Evolutionary conservation across 1,140 invertebrate species (phyloP).

Genomic region (Drosophila neocordata): DNA sequence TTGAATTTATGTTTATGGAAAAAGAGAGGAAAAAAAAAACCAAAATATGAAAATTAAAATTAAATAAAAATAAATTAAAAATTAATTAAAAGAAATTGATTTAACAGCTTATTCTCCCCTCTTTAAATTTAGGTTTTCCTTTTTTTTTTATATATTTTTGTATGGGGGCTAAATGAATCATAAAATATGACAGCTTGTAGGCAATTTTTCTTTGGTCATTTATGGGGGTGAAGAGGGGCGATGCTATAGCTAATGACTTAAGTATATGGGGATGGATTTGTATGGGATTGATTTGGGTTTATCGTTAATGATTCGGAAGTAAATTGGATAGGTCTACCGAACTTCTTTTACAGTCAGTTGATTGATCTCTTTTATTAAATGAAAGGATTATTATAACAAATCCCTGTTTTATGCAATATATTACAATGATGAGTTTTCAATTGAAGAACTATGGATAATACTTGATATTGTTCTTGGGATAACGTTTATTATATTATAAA

Average conservation of each 20-base stretch:
- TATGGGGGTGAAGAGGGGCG: slow-evolving; percentile 44
- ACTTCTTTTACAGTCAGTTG: slow-evolving; percentile 36
- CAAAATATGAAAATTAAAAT: slow-evolving; percentile 47
- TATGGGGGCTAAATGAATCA: slow-evolving; percentile 65
- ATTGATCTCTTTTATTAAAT: slow-evolving; percentile 53
- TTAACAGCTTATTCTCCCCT: slow-evolving; percentile 30
- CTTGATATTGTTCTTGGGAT: too few relatives aligned
- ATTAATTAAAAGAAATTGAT: slow-evolving; percentile 76
- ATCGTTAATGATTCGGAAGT: slow-evolving; percentile 64
- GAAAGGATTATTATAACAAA: too few relatives aligned
- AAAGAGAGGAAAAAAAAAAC: slow-evolving; percentile 25
- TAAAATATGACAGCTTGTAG: slow-evolving; percentile 60
- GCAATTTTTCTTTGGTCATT: slow-evolving; percentile 34
- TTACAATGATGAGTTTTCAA: too few relatives aligned
- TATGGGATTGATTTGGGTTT: slow-evolving; percentile 24
- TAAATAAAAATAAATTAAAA: slow-evolving; percentile 76
- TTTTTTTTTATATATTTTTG: slow-evolving; percentile 15
- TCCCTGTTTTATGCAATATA: too few relatives aligned
- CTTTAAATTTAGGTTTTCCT: not conserved
- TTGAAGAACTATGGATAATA: too few relatives aligned
- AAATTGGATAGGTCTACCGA: slow-evolving; percentile 49
- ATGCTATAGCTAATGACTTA: slow-evolving; percentile 50
- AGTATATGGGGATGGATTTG: slow-evolving; percentile 22
- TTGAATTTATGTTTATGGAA: slow-evolving; percentile 55
- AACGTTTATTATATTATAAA: too few relatives aligned